These are phyloP conservation scores for Amphiprion ocellaris DNA, from an alignment of 2,113 vertebrate species.

Conservation along the genomic window DNA sequence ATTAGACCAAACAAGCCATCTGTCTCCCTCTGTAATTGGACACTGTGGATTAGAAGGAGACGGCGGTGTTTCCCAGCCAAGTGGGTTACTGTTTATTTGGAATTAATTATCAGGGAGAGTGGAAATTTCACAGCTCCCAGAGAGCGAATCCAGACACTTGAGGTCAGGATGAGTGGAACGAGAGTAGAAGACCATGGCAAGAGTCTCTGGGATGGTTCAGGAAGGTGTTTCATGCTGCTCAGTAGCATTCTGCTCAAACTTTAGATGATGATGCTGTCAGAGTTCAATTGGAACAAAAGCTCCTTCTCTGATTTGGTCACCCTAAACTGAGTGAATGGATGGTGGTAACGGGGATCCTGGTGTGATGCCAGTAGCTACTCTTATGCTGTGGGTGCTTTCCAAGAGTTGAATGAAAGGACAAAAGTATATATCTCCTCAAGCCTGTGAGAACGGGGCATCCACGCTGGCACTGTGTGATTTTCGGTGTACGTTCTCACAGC, in stretches of 20 bases:
- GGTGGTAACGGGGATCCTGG: slow-evolving; percentile 50
- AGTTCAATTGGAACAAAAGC: slow-evolving; percentile 33
- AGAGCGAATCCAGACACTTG: slow-evolving; percentile 60
- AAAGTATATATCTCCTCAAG: slow-evolving; percentile 42
- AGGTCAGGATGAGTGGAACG: slow-evolving; percentile 48
- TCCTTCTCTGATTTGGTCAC: slow-evolving; percentile 31
- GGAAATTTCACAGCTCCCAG: slow-evolving; percentile 57
- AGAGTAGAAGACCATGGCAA: slow-evolving; percentile 28
- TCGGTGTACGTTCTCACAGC: neutral
- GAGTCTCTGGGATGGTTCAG: slow-evolving; percentile 18
- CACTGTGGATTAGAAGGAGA: slow-evolving; percentile 68
- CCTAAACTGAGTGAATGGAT: slow-evolving; percentile 53
- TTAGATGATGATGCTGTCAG: slow-evolving; percentile 43
- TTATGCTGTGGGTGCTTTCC: slow-evolving; percentile 58
- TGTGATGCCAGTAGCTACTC: slow-evolving; percentile 58
- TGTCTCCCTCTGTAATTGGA: slow-evolving; percentile 71
- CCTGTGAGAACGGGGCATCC: slow-evolving; percentile 49
- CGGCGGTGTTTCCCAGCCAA: slow-evolving; percentile 66
- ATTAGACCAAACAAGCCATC: slow-evolving; percentile 75
- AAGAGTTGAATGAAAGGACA: slow-evolving; percentile 66
- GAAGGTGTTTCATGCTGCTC: neutral
- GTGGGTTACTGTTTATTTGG: slow-evolving; percentile 80
- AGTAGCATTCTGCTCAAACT: slow-evolving; percentile 26
- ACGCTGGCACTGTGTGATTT: slow-evolving; percentile 23
- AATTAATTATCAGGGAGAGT: slow-evolving; percentile 77